phyloP scores from a whole-genome alignment of 2,797 vertebrate genomes.

The Enteromius fasciolatus region DNA sequence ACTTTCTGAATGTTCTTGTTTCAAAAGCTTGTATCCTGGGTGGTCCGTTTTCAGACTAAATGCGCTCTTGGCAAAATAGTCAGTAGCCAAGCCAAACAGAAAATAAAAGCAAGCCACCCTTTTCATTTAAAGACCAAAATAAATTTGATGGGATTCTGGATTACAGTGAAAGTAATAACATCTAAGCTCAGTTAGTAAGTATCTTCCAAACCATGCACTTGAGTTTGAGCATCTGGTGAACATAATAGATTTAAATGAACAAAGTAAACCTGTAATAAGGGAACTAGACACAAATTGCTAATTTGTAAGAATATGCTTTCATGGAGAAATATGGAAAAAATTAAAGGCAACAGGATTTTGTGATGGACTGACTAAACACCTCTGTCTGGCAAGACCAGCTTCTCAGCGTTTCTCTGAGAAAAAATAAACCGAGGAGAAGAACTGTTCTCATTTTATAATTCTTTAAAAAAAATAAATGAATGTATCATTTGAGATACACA shows the following conservation, averaged over 20 bases:
- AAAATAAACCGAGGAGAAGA: neutral
- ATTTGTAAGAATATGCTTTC: neutral
- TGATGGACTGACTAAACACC: neutral
- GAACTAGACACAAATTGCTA: neutral
- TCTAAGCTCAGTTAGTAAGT: neutral
- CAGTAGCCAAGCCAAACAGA: neutral
- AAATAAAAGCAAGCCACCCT: neutral
- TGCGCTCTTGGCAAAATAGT: neutral
- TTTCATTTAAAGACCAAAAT: constrained; percentile 1
- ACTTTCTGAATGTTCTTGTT: neutral
- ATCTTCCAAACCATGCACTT: neutral
- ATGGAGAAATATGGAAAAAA: neutral
- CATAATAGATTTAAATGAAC: neutral
- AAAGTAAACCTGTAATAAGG: neutral
- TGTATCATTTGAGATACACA: neutral
- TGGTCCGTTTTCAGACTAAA: constrained; percentile 15
- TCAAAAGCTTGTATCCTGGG: constrained; percentile 2
- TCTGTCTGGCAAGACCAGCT: neutral
- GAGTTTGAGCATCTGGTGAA: neutral
- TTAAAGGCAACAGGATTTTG: neutral
- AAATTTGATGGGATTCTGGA: neutral
- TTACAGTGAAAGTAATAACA: constrained; percentile 12
- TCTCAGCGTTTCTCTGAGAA: neutral
- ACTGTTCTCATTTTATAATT: neutral
- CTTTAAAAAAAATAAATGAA: neutral